A percentile compares a stretch with the other conserved stretches of the same genome.
These are phyloP conservation scores for Typhlichthys eigenmanni DNA, from an alignment of 2,797 vertebrate genomes.

Conservation along the genomic window DNA sequence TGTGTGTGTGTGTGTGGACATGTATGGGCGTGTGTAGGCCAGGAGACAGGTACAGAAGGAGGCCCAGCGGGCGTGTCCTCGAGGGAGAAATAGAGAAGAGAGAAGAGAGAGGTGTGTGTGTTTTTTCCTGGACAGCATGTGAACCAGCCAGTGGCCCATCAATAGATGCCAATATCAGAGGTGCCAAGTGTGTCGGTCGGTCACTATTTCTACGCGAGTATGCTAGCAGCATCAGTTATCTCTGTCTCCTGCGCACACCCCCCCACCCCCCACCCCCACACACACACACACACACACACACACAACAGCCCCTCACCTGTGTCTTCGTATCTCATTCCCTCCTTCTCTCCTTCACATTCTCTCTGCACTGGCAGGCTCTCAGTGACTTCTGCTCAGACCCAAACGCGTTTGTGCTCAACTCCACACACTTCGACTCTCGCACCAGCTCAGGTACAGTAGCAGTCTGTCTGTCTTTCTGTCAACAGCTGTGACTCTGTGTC, in stretches of 20 bases:
- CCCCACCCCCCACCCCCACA: constrained; percentile 24
- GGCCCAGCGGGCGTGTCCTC: neutral
- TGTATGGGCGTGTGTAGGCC: constrained; percentile 4
- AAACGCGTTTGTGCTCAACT: constrained; percentile 85
- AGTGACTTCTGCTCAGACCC: constrained; percentile 91
- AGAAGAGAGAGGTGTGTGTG: neutral
- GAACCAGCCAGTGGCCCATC: constrained; percentile 48
- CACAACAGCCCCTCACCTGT: constrained; percentile 8
- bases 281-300: neutral
- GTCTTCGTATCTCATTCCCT: constrained; percentile 20
- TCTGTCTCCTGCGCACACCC: constrained; percentile 19
- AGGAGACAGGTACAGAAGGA: constrained; percentile 12
- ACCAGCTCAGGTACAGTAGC: constrained; percentile 82
- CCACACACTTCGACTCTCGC: constrained; percentile 85
- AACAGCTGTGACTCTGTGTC: neutral
- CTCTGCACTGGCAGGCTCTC: constrained; percentile 76
- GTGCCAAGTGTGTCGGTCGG: constrained; percentile 72
- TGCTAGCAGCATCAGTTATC: constrained; percentile 32
- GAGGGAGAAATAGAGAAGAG: constrained; percentile 10
- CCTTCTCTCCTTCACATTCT: constrained; percentile 32
- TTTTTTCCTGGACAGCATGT: constrained; percentile 29
- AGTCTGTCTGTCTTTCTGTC: neutral
- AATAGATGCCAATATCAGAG: constrained; percentile 40
- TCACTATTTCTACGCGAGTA: constrained; percentile 60
- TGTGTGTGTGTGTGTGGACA: neutral